Conservation (phyloP, 2,888 invertebrate genomes). For the Fragum whitleyi region DNA sequence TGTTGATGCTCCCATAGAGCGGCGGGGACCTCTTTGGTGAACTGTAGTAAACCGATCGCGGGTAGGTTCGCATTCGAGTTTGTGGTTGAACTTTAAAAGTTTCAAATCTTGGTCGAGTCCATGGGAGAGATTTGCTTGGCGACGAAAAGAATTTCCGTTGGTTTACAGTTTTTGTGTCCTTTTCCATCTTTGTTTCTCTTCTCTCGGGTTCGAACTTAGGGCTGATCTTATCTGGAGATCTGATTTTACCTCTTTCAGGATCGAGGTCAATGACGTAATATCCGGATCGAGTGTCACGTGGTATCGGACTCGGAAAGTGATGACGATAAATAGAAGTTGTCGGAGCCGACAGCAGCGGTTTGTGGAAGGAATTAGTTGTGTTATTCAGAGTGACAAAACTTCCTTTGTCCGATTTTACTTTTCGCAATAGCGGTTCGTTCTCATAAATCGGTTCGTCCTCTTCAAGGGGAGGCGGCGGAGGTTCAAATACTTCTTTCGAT, state of each 20-base stretch:
- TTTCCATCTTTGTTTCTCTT: not conserved
- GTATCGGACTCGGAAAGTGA: not conserved
- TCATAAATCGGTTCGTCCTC: constrained; percentile 26
- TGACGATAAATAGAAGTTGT: constrained; percentile 8
- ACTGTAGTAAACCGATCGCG: not conserved
- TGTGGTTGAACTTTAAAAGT: constrained; percentile 7
- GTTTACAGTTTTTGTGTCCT: not conserved
- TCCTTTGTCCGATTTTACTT: constrained; percentile 24
- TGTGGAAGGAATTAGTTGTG: constrained; percentile 35
- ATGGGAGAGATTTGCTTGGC: not conserved
- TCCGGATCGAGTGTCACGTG: not conserved
- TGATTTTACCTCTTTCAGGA: not conserved
- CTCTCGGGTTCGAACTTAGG: not conserved
- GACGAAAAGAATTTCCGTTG: not conserved
- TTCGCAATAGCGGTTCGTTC: constrained; percentile 18
- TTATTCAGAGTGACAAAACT: constrained; percentile 50
- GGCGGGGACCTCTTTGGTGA: not conserved
- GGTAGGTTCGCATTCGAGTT: not conserved
- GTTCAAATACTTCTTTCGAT: constrained; percentile 50
- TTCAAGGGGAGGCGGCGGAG: not conserved
- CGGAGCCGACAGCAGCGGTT: not conserved
- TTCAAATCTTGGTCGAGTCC: constrained; percentile 10
- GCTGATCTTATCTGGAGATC: not conserved
- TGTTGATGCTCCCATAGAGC: not conserved
- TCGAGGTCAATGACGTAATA: constrained; percentile 18